Conservation (phyloP, 1,140 invertebrate species). For the Bactericera cockerelli region DNA sequence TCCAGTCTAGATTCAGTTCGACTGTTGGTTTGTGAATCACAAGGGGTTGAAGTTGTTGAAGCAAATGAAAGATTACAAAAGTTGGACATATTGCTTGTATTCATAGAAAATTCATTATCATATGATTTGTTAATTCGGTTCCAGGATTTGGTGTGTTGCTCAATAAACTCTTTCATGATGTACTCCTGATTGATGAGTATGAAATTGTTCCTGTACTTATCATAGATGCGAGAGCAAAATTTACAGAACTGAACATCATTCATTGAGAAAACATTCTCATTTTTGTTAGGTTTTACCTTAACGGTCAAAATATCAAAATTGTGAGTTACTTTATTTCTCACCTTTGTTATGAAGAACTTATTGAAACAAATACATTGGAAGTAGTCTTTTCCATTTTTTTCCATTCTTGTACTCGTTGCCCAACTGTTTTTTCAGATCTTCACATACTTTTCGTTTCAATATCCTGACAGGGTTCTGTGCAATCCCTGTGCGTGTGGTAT, state of each 20-base stretch:
- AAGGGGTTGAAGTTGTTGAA: too few species aligned
- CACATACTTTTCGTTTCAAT: conserved; percentile 1
- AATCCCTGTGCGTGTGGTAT: not conserved
- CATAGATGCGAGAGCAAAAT: not conserved
- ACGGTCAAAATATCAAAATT: not conserved
- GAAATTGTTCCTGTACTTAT: not conserved
- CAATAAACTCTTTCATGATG: not conserved
- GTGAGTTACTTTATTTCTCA: not conserved
- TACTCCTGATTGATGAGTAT: conserved; percentile 1
- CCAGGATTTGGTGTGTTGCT: not conserved
- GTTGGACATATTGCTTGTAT: too few species aligned
- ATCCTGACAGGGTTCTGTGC: not conserved
- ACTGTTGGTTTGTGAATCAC: too few species aligned
- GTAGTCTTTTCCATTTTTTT: not conserved
- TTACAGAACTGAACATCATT: not conserved
- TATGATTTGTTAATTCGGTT: not conserved
- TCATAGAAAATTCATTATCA: not conserved
- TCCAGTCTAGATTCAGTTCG: too few species aligned
- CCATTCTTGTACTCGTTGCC: not conserved
- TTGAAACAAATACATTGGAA: conserved; percentile 4
- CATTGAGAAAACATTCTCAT: not conserved
- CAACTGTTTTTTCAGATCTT: not conserved
- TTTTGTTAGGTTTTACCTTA: not conserved
- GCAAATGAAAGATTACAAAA: too few species aligned
- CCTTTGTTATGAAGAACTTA: not conserved